These are phyloP conservation scores for Zenarchopterus dispar DNA, from an alignment of 2,797 vertebrate genomes.

Conservation along the genomic window DNA sequence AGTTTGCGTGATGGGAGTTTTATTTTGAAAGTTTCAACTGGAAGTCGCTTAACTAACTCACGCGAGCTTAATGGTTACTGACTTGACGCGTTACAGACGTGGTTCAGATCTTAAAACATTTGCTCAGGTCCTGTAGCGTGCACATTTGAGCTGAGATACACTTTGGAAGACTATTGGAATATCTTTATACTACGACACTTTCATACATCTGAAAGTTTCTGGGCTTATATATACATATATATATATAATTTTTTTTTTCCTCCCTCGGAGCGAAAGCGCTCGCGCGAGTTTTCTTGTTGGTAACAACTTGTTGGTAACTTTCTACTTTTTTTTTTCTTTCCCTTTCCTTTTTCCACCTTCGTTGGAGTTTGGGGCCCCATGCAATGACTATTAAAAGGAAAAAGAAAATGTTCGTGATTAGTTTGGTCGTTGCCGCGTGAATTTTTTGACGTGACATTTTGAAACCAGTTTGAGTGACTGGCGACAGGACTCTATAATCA, in stretches of 20 bases:
- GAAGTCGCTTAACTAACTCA: accelerated
- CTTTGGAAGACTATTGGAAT: background rate
- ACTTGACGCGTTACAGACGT: slow-evolving; percentile 68
- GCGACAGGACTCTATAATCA: slow-evolving; percentile 76
- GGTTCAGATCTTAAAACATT: slow-evolving; percentile 66
- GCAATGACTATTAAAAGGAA: slow-evolving; percentile 55
- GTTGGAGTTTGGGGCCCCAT: slow-evolving; percentile 31
- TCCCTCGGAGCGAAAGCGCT: slow-evolving; percentile 32
- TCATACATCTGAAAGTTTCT: slow-evolving; percentile 2
- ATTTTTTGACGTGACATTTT: slow-evolving; percentile 39
- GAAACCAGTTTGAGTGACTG: slow-evolving; percentile 65
- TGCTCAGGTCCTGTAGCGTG: slow-evolving; percentile 52
- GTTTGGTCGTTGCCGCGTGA: slow-evolving; percentile 1
- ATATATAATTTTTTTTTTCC: slow-evolving; percentile 1
- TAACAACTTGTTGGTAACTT: slow-evolving; percentile 12
- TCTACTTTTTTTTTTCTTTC: slow-evolving; percentile 12
- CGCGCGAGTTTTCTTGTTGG: background rate
- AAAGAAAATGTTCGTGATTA: slow-evolving; percentile 40
- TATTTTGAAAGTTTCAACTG: slow-evolving; percentile 23
- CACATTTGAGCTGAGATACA: slow-evolving; percentile 43
- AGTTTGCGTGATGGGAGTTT: accelerated
- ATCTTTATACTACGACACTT: no score
- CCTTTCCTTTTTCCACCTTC: background rate
- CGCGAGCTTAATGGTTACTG: slow-evolving; percentile 7
- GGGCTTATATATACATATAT: no score